Percentiles rank a stretch among this genome's conserved stretches.
Conservation (phyloP, 2,113 vertebrate species). For the Malurus elegans region DNA sequence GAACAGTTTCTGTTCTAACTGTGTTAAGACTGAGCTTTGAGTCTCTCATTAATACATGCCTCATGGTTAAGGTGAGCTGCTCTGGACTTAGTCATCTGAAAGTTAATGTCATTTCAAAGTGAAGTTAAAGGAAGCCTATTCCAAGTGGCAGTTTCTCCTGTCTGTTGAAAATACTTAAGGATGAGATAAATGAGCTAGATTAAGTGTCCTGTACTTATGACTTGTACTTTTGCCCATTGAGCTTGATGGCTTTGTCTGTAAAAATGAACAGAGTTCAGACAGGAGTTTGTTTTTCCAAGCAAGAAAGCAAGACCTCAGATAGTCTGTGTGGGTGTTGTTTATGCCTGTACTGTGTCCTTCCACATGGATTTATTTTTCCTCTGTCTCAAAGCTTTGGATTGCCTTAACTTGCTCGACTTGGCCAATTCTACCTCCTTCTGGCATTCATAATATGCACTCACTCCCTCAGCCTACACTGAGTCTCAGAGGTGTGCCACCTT, state of each 20-base stretch:
- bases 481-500: background rate
- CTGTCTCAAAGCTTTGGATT: background rate
- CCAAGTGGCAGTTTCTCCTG: background rate
- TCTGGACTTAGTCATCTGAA: background rate
- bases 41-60: background rate
- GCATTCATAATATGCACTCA: rapidly evolving
- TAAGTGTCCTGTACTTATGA: background rate
- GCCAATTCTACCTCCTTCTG: background rate
- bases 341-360: background rate
- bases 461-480: background rate
- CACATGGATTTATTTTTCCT: background rate
- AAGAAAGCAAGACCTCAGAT: background rate
- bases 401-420: background rate
- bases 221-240: background rate
- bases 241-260: background rate
- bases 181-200: background rate
- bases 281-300: background rate
- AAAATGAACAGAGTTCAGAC: background rate
- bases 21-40: background rate
- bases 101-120: background rate
- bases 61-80: background rate
- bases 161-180: background rate
- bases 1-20: background rate
- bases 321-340: background rate
- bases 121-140: background rate